Base-by-base conservation (phyloP, 2,888 invertebrate genomes). In the Troglohyphantes excavatus region DNA sequence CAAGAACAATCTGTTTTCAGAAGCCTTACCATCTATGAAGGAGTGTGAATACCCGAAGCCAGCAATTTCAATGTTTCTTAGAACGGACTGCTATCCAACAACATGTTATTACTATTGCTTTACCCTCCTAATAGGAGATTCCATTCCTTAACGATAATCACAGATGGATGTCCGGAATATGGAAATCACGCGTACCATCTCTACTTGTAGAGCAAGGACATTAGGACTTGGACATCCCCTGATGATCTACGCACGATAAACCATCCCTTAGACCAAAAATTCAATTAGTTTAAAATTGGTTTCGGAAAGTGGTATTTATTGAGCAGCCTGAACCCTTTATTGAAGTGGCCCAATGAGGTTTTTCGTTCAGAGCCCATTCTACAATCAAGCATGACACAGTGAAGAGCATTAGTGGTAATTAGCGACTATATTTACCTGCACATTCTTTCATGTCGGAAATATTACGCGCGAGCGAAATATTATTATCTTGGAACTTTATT, bases 131-230 rank as follows among this genome's bases (percentile, higher is more conserved):
- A 68, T 78, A 63, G 70, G 13, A 72, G 73, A 79, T 87, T 72
- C 79, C 79, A 79, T 73, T 87, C 63, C 26, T 75, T 65, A 82
- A 82, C 67, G 29, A 68, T 88, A 88, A 88, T 88, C 88, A 82
- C 88, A 75, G 82, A 75, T 75, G 73, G 65, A 73, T 75, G 59
- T 75, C 39, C 27, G 19, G 68, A 81, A 75, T 82, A 75, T 75
- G 81, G 73, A 88, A 88, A 88, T 88, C 81, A 88, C 73, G 87
- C 33, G 23, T 65, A 17, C 13, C 39, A 33, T 39, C 43, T 27
- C 63, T 63, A 39, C 43, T 39, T 63, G 78, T 78, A 65, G 78
- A 78, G 65, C 63, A 53, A 78, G 79, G 79, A 81, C 79, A 81
- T 81, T 81, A 81, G 79, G 26, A 19, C 46, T 53, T 65, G 26